Evolutionary conservation across 2,888 invertebrate genomes (phyloP).

Genomic region (Leucoptera coffeella): DNA sequence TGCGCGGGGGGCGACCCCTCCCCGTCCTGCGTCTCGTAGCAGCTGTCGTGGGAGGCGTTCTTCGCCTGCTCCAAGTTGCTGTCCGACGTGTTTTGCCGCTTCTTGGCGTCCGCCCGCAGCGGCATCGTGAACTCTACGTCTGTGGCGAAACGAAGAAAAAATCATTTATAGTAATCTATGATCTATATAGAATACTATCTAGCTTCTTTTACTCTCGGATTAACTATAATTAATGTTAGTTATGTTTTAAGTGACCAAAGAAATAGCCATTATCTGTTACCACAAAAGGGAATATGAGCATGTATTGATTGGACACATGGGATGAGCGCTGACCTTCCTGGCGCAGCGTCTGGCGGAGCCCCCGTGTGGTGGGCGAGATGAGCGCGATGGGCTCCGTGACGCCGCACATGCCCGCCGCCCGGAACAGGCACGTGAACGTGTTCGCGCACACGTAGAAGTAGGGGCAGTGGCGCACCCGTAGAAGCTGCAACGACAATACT

Average conservation of each 20-base stretch:
- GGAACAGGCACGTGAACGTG: slow-evolving; percentile 81
- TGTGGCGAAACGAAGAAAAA: no score
- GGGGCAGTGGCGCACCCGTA: slow-evolving; percentile 84
- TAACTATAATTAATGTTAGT: no score
- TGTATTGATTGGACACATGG: no score
- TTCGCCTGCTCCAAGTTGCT: slow-evolving; percentile 46
- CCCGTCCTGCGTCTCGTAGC: slow-evolving; percentile 39
- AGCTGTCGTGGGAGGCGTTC: slow-evolving; percentile 38
- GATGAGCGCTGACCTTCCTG: slow-evolving; percentile 64
- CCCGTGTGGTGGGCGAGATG: slow-evolving; percentile 84
- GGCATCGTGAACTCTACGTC: slow-evolving; percentile 87
- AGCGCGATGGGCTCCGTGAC: slow-evolving; percentile 73
- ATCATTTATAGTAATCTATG: no score
- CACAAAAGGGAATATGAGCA: no score
- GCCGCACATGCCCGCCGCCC: slow-evolving; percentile 79
- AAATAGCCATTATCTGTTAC: no score
- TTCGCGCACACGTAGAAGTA: slow-evolving; percentile 92
- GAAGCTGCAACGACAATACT: no score
- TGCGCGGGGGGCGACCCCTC: slow-evolving; percentile 11
- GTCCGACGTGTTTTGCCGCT: slow-evolving; percentile 35
- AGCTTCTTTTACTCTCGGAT: no score
- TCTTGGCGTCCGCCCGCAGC: slow-evolving; percentile 45
- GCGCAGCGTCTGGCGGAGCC: slow-evolving; percentile 75
- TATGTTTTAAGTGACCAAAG: no score
- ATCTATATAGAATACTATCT: no score